Conservation (phyloP, 2,888 invertebrate genomes). For the Lasioglossum leucozonium region DNA sequence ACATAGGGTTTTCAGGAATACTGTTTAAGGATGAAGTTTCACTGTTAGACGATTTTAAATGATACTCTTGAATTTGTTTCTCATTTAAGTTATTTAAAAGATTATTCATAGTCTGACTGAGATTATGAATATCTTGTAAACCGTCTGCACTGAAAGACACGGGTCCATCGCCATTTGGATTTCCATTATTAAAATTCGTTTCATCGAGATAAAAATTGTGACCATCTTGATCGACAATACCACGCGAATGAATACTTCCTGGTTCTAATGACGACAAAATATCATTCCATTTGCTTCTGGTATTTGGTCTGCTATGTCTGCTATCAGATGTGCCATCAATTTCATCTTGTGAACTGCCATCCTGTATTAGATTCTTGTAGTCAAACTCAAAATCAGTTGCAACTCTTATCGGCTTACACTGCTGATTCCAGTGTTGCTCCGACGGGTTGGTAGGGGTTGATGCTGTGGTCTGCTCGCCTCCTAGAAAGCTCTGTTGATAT, state of each 20-base stretch:
- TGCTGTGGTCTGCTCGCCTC: conserved; percentile 81
- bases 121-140: conserved; percentile 71
- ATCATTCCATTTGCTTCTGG: conserved; percentile 50
- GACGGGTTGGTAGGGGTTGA: conserved; percentile 77
- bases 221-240: conserved; percentile 11
- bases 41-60: conserved; percentile 60
- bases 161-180: conserved; percentile 65
- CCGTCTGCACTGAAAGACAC: conserved; percentile 73
- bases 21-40: conserved; percentile 69
- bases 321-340: conserved; percentile 49
- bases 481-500: conserved; percentile 84
- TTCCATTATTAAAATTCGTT: conserved; percentile 69
- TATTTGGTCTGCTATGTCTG: conserved; percentile 33
- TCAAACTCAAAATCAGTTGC: conserved; percentile 79
- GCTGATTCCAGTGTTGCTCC: conserved; percentile 83
- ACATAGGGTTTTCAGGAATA: conserved; percentile 63
- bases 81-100: conserved; percentile 72
- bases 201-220: conserved; percentile 50
- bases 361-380: conserved; percentile 72
- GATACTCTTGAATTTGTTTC: conserved; percentile 38
- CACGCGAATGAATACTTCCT: conserved; percentile 25
- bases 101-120: conserved; percentile 74
- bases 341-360: conserved; percentile 54
- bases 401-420: conserved; percentile 82
- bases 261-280: conserved; percentile 39